Percentiles rank a stretch among this genome's conserved stretches.
These are phyloP conservation scores for Aradophagus sp. DNA, from an alignment of 1,140 invertebrate genomes.

Conservation along the genomic window DNA sequence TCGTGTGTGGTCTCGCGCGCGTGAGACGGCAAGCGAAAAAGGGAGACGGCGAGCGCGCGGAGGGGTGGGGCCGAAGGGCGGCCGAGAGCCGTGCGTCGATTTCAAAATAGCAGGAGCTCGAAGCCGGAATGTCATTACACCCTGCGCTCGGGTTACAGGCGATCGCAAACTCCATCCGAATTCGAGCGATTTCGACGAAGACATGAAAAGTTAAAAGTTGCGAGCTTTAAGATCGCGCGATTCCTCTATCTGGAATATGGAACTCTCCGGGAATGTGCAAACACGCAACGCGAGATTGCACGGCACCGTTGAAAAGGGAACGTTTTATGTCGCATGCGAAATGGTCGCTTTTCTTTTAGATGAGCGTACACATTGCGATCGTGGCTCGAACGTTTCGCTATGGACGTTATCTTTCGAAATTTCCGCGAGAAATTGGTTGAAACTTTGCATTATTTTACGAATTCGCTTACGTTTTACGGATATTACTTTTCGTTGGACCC, in stretches of 20 bases:
- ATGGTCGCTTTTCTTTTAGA: conserved; percentile 54
- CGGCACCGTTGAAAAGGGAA: conserved; percentile 51
- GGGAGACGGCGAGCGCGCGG: conserved; percentile 4
- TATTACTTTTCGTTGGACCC: conserved; percentile 50
- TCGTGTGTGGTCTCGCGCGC: conserved; percentile 51
- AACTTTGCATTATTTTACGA: conserved; percentile 56
- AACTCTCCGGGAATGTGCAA: conserved; percentile 46
- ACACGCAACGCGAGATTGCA: conserved; percentile 34
- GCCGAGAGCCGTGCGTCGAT: conserved; percentile 55
- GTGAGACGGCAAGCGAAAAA: conserved; percentile 18
- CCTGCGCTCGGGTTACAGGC: conserved; percentile 44
- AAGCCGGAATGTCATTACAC: conserved; percentile 68
- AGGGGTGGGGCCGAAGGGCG: conserved; percentile 10
- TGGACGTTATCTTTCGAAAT: conserved; percentile 54
- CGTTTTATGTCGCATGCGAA: conserved; percentile 57
- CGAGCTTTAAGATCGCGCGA: conserved; percentile 58
- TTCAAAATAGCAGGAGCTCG: conserved; percentile 57
- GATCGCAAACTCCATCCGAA: conserved; percentile 57
- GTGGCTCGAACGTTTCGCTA: conserved; percentile 41
- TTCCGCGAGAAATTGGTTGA: conserved; percentile 50
- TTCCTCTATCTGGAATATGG: conserved; percentile 62
- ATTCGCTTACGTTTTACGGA: conserved; percentile 56
- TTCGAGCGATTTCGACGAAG: conserved; percentile 63
- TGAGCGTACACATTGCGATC: conserved; percentile 49
- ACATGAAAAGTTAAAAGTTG: conserved; percentile 74